Evolutionary conservation across 2,888 invertebrate genomes (phyloP), one percentile per base, ranked within the genome.

Genomic region (Biston stratarius): DNA sequence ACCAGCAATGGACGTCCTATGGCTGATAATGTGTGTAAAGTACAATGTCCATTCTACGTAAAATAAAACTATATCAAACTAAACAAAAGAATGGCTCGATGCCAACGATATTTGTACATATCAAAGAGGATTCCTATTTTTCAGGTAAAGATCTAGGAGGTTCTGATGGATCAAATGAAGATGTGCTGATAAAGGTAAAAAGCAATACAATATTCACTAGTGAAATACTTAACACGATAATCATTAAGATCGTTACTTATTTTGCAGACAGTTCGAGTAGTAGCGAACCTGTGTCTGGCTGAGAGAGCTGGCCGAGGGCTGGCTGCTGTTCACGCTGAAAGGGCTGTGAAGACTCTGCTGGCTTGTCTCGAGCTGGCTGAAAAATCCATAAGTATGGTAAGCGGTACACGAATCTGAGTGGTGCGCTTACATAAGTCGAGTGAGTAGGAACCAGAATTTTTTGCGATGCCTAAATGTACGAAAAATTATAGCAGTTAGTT

Each of bases 211-310:
- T 14, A 7, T 6, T 14, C 5, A 48, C 24, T 48, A 24, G 24
- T 10, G 48, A 12, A 24, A 24, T 9, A 15, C 9, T 24, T 47
- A 8, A 15, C 15, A 8, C 7, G 5, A 9, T 10, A 5, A 9
- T 48, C 5, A 10, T 48, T 48, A 14, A n/a, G 9, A 5, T 48
- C 34, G 1, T 9, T 1, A 34, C 34, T 1, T 49, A 33, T 34
- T 51, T 61, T 53, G 42, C 85, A 95, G 96, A 95, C 96, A 51
- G 96, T 98, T 14, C 95, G 98, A 6, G 96, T 98, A n/a, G 93
- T 98, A 36, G 98, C 98, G 5, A 98, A 98, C 82, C 95, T 98
- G 85, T 96, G 97, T 67, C 96, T 98, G 69, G 96, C 97, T 78
- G 95, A 96, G 51, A 95, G 96, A 53, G 97, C 97, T 5, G 98